phyloP scores from a whole-genome alignment of 2,888 invertebrate species.

The Caenorhabditis sulstoni region DNA sequence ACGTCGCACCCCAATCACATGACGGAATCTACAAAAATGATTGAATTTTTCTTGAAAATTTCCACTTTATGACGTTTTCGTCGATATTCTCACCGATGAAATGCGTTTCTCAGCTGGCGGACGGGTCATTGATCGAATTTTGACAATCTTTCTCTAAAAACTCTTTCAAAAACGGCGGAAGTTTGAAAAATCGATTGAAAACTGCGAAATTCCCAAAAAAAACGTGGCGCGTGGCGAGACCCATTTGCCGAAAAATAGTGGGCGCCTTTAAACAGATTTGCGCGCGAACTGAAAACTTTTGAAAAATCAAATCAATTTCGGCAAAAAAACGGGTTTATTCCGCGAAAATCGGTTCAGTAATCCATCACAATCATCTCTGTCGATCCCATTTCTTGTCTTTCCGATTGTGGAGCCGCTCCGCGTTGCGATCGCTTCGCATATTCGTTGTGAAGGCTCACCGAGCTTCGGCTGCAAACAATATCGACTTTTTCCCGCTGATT shows the following conservation, averaged over 20 bases:
- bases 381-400: slow-evolving; percentile 14
- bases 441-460: slow-evolving; percentile 13
- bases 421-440: slow-evolving; percentile 7
- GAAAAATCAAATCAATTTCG: background rate
- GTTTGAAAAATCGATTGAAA: background rate
- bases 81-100: background rate
- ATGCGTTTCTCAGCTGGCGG: background rate
- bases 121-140: background rate
- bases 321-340: background rate
- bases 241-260: background rate
- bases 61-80: too few relatives aligned
- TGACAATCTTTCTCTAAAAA: background rate
- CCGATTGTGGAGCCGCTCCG: background rate
- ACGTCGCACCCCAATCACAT: slow-evolving; percentile 23
- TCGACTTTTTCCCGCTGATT: background rate
- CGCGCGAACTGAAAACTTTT: background rate
- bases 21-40: background rate
- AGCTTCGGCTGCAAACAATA: slow-evolving; percentile 20
- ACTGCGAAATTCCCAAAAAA: background rate
- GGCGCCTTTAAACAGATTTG: slow-evolving; percentile 15
- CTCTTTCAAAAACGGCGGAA: slow-evolving; percentile 3
- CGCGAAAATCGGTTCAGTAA: slow-evolving; percentile 16
- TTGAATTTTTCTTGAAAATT: background rate
- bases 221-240: slow-evolving; percentile 13
- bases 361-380: slow-evolving; percentile 46